These are phyloP conservation scores for Criorhina ranunculi DNA, from an alignment of 2,888 invertebrate genomes.

Conservation along the genomic window DNA sequence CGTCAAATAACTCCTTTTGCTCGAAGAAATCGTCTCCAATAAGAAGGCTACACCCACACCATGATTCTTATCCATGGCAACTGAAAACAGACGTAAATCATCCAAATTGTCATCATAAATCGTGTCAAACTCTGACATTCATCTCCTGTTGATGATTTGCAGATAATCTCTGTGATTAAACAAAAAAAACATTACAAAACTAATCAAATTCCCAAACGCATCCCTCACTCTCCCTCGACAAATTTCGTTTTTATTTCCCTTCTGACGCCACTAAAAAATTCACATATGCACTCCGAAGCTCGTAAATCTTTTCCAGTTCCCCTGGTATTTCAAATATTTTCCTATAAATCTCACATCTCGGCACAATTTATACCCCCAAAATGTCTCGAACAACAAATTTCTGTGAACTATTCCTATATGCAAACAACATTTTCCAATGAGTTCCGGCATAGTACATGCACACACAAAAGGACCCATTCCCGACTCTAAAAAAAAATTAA, in stretches of 20 bases:
- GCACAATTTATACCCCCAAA: slow-evolving; percentile 46
- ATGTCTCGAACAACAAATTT: slow-evolving; percentile 57
- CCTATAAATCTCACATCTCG: slow-evolving; percentile 59
- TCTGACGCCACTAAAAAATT: slow-evolving; percentile 42
- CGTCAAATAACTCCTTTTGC: no score
- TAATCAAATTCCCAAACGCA: slow-evolving; percentile 15
- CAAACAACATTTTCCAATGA: slow-evolving; percentile 29
- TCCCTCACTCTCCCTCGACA: neutral
- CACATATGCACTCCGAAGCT: slow-evolving; percentile 39
- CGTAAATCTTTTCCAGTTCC: slow-evolving; percentile 54
- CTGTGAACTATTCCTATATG: slow-evolving; percentile 14
- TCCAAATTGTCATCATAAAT: no score
- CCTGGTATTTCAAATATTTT: slow-evolving; percentile 35
- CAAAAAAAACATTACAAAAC: slow-evolving; percentile 35
- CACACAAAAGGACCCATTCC: slow-evolving; percentile 17
- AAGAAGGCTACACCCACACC: no score
- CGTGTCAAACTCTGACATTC: neutral
- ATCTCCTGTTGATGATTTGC: neutral
- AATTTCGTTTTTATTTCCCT: slow-evolving; percentile 15
- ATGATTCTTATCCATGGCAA: no score
- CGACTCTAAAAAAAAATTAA: slow-evolving; percentile 52
- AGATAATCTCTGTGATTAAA: slow-evolving; percentile 37
- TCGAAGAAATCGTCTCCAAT: no score
- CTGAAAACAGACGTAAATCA: no score
- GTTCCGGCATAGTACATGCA: slow-evolving; percentile 6